Evolutionary conservation across 1,140 invertebrate genomes (phyloP), one percentile per base, ranked within the genome.

Genomic region (Drosophila tani): DNA sequence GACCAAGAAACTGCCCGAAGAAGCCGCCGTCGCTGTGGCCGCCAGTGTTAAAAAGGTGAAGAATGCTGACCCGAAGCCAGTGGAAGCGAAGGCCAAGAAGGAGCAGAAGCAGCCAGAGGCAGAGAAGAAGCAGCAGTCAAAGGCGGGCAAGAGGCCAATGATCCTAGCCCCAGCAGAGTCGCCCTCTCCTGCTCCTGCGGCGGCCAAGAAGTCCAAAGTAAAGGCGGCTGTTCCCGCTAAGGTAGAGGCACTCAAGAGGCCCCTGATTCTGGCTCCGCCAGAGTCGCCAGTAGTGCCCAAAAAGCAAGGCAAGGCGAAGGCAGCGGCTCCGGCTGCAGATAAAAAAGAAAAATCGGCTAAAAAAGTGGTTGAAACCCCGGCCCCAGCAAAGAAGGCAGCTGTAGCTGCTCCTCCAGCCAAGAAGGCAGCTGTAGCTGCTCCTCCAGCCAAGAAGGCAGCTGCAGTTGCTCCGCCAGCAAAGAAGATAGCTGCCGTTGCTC

Each of bases 141-240:
- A 86, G 19, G 45, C 49, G 11, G 5, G 21, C 8, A 87, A 84
- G 6, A 67, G 56, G 8, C 75, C 90, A 2, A 19, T 86, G 41
- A 62, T 91, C 4, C 32, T 91, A 35, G 90, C 88, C 8, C 84
- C 88, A 0, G 49, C 80, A 2, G 56, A 66, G 14, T 84, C 87
- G 2, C 78, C 83, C 1, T 35, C 49, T 27, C 49, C 64, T 8
- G 11, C 67, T 12, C 66, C 62, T 12, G 49, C 62, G n/a, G 38
- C 14, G 2, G 38, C 3, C 6, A 64, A 79, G n/a, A 66, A 79
- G n/a, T 41, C 40, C 8, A 49, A 73, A 11, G 21, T 17, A 41
- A 62, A 46, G 40, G 57, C 41, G 9, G 35, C 32, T 12, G 15
- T 21, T 40, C 8, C 59, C 21, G 46, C 21, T 1, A 41, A 32